Percentiles rank a stretch among this genome's conserved stretches.
phyloP scores from a whole-genome alignment of 2,113 vertebrate genomes.

The Xenopus borealis region DNA sequence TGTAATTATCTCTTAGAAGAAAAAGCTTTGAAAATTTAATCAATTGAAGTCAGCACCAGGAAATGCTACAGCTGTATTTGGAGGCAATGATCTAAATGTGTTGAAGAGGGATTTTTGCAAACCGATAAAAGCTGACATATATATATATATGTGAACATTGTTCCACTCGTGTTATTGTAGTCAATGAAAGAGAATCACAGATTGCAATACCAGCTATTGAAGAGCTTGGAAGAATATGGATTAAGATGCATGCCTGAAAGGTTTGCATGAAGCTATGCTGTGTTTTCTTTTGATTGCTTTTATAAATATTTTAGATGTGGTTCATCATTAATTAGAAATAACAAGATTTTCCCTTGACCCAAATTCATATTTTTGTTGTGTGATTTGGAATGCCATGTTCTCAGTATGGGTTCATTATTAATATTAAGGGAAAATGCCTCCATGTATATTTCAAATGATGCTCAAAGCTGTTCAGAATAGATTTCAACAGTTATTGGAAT shows the following conservation, averaged over 20 bases:
- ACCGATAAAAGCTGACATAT: background rate
- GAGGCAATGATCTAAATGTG: background rate
- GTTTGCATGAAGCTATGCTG: background rate
- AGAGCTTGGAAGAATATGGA: background rate
- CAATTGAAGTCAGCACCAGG: slow-evolving; percentile 29
- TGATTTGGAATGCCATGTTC: too few species aligned
- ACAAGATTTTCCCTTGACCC: too few species aligned
- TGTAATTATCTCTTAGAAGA: slow-evolving; percentile 30
- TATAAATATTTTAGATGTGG: too few species aligned
- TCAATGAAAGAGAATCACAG: background rate
- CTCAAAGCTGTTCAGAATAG: too few species aligned
- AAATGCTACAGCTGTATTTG: slow-evolving; percentile 17
- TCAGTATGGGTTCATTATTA: too few species aligned
- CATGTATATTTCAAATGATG: too few species aligned
- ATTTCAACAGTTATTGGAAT: too few species aligned
- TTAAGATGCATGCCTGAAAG: too few species aligned
- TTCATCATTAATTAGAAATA: too few species aligned
- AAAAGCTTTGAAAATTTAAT: slow-evolving; percentile 30
- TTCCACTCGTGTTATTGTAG: background rate
- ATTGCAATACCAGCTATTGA: background rate
- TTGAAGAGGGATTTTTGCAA: background rate
- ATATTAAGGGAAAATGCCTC: too few species aligned
- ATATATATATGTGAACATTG: background rate
- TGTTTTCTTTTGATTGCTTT: background rate
- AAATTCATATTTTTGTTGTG: too few species aligned